These are phyloP conservation scores for Xenops minutus DNA, from an alignment of 2,797 vertebrate genomes.

Conservation along the genomic window DNA sequence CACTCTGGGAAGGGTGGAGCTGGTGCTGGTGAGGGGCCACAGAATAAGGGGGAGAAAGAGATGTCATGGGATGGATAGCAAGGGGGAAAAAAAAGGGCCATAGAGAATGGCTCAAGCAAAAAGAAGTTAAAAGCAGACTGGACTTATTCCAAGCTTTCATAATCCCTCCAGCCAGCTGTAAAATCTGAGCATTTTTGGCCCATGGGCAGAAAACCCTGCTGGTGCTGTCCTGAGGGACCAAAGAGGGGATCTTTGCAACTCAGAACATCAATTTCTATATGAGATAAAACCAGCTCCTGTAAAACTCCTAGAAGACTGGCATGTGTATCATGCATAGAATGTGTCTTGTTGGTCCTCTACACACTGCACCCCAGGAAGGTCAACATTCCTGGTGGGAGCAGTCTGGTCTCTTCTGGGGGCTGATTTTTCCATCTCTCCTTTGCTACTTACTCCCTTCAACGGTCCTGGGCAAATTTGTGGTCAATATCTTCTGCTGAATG, in stretches of 20 bases:
- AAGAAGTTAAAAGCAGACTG: not conserved
- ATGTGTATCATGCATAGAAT: rapidly evolving
- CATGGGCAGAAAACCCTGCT: not conserved
- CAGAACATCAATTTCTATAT: not conserved
- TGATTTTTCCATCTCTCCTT: not conserved
- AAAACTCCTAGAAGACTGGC: not conserved
- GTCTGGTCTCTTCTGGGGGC: not conserved
- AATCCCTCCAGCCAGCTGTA: not conserved
- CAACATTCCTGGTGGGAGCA: not conserved
- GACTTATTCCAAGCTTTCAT: not conserved
- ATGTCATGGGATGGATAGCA: not conserved
- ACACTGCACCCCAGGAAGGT: rapidly evolving
- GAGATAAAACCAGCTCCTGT: not conserved
- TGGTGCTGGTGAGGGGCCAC: not conserved
- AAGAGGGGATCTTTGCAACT: not conserved
- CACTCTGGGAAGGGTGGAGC: not conserved
- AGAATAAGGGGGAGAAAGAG: not conserved
- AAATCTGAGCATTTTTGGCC: not conserved
- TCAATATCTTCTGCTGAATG: not conserved
- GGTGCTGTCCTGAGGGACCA: not conserved
- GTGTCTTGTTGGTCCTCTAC: not conserved
- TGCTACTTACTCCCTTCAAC: not conserved
- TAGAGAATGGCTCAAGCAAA: not conserved
- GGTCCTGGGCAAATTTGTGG: not conserved
- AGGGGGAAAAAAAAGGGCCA: not conserved